Percentiles rank a stretch among this genome's conserved stretches.
phyloP scores from a whole-genome alignment of 2,797 vertebrate species.

The Miichthys miiuy region DNA sequence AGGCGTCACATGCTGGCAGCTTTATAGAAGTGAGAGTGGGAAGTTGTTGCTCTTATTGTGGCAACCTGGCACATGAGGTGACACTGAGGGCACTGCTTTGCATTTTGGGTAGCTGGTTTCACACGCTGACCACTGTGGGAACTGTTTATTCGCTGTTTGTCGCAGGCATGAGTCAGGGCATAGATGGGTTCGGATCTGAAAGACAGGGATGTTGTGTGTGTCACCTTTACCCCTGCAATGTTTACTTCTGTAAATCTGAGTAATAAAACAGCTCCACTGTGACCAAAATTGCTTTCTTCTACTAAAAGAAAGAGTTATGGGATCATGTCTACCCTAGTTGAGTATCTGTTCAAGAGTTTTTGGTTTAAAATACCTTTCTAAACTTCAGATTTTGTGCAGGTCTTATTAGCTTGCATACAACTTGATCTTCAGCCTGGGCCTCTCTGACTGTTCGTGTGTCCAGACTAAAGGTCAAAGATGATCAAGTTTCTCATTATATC shows the following conservation, averaged over 20 bases:
- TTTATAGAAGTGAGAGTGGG: conserved; percentile 90
- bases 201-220: conserved; percentile 3
- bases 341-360: not conserved
- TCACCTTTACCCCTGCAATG: not conserved
- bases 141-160: conserved; percentile 2
- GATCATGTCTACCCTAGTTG: not conserved
- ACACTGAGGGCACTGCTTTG: conserved; percentile 62
- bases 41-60: conserved; percentile 81
- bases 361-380: not conserved
- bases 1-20: conserved; percentile 74
- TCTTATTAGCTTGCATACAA: conserved; percentile 1
- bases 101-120: conserved; percentile 51
- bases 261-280: not conserved
- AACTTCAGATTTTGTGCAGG: conserved; percentile 9
- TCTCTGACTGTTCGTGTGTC: not conserved
- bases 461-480: not conserved
- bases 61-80: conserved; percentile 78
- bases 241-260: not conserved
- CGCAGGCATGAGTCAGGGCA: not conserved
- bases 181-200: not conserved
- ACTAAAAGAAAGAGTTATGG: not conserved
- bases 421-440: conserved; percentile 12
- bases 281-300: not conserved
- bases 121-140: conserved; percentile 42
- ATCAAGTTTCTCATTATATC: not conserved